Conservation (phyloP, 2,113 vertebrate genomes). For the Equus przewalskii region DNA sequence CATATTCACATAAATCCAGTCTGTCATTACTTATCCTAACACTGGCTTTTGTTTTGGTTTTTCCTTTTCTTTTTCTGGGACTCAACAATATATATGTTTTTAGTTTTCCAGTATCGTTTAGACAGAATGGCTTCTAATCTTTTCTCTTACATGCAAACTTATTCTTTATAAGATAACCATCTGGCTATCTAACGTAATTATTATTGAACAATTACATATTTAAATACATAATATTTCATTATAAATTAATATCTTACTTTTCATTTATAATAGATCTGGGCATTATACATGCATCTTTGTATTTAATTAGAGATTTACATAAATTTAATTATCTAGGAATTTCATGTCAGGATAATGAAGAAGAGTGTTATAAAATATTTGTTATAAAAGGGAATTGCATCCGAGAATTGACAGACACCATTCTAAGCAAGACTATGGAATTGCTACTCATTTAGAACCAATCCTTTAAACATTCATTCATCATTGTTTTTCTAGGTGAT, state of each 20-base stretch:
- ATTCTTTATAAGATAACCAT: background rate
- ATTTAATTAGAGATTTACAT: background rate
- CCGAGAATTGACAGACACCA: background rate
- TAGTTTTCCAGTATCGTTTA: background rate
- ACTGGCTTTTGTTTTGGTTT: background rate
- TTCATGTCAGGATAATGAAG: constrained; percentile 7
- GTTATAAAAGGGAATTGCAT: background rate
- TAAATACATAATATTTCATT: background rate
- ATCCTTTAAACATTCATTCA: background rate
- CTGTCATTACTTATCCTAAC: background rate
- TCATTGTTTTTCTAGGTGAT: background rate
- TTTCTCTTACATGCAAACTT: background rate
- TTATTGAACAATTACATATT: background rate
- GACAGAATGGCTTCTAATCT: background rate
- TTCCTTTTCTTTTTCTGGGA: background rate
- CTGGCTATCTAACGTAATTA: background rate
- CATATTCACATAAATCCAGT: background rate
- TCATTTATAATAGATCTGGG: background rate
- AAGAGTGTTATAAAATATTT: background rate
- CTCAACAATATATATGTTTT: background rate
- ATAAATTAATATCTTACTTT: background rate
- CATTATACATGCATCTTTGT: background rate
- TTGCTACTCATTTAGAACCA: background rate
- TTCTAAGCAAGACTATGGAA: background rate
- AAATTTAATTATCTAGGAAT: background rate